Evolutionary conservation across 2,113 vertebrate genomes (phyloP).

Genomic region (Apaloderma vittatum): DNA sequence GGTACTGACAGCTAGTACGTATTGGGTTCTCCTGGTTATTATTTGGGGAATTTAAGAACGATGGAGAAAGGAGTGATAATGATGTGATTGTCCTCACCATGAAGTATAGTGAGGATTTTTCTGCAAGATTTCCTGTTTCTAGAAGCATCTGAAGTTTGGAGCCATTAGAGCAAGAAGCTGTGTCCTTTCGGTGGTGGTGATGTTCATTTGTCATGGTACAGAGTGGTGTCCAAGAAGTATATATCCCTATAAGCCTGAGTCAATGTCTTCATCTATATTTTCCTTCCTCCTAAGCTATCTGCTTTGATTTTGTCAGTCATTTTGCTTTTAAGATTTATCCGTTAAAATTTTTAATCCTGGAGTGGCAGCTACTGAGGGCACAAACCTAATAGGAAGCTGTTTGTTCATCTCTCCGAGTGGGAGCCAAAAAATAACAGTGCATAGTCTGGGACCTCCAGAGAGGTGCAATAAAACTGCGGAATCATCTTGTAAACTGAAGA

Average conservation of each 20-base stretch:
- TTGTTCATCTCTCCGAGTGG: background rate
- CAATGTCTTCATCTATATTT: background rate
- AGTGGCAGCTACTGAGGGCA: background rate
- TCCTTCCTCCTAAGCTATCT: background rate
- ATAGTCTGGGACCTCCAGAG: background rate
- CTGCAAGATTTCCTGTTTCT: background rate
- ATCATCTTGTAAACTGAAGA: background rate
- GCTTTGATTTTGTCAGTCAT: constrained; percentile 14
- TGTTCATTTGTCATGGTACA: fast-evolving
- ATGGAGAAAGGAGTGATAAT: background rate
- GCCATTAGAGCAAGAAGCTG: background rate
- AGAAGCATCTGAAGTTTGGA: background rate
- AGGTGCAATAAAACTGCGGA: constrained; percentile 38
- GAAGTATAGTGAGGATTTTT: background rate
- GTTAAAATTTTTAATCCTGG: background rate
- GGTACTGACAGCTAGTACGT: background rate
- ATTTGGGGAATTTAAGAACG: background rate
- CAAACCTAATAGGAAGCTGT: background rate
- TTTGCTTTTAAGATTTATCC: constrained; percentile 32
- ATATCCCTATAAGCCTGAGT: background rate
- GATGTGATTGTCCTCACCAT: background rate
- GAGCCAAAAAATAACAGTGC: background rate
- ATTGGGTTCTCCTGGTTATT: background rate
- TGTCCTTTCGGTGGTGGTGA: background rate
- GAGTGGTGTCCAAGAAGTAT: background rate